A percentile compares a stretch with the other conserved stretches of the same genome.
Conservation (phyloP, 2,113 vertebrate genomes). For the Pollimyrus isidori region DNA sequence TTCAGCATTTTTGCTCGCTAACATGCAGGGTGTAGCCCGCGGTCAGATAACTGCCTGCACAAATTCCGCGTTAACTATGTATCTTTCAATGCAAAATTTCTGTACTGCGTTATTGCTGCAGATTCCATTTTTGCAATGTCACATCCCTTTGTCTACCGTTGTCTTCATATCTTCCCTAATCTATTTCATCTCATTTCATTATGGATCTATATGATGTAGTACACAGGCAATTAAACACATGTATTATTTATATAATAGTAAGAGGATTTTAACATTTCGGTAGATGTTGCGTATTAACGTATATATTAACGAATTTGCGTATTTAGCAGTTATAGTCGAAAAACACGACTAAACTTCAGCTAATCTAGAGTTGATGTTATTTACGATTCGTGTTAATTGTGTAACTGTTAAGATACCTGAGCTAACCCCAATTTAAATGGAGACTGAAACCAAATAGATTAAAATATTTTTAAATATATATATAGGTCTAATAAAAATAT, state of each 20-base stretch:
- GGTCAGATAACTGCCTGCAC: neutral
- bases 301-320: neutral
- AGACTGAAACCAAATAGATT: conserved; percentile 44
- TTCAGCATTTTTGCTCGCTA: neutral
- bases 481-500: conserved; percentile 48
- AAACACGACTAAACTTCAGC: neutral
- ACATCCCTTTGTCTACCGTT: neutral
- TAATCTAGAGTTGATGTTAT: neutral
- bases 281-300: neutral
- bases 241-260: neutral
- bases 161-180: neutral
- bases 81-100: neutral
- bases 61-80: neutral
- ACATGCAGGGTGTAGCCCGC: neutral
- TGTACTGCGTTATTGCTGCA: neutral
- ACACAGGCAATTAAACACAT: too few relatives aligned
- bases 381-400: neutral
- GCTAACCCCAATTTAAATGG: neutral
- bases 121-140: neutral
- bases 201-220: neutral
- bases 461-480: conserved; percentile 76
- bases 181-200: neutral
- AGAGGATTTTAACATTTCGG: neutral
- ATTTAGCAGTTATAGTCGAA: neutral
- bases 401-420: neutral